A percentile compares a stretch with the other conserved stretches of the same genome.
phyloP scores from a whole-genome alignment of 2,888 invertebrate species.

The Clostera curtula region DNA sequence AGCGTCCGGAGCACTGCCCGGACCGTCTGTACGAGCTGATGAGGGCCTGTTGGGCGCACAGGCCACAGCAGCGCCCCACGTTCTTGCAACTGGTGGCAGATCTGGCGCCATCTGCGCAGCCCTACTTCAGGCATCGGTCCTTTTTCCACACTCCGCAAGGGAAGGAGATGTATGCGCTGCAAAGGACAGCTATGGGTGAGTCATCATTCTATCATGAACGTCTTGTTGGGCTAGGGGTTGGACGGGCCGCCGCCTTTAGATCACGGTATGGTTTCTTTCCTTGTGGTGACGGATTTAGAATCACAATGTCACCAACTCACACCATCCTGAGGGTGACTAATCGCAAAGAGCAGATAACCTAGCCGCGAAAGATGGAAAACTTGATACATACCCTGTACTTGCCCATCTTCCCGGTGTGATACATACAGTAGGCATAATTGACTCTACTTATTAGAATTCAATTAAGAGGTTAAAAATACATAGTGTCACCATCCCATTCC shows the following conservation, averaged over 20 bases:
- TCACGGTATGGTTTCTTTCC: no score
- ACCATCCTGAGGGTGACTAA: no score
- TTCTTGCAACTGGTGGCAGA: conserved; percentile 88
- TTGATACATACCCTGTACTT: no score
- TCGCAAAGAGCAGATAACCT: no score
- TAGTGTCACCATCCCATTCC: no score
- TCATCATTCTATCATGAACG: conserved; percentile 1
- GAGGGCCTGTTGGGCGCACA: conserved; percentile 94
- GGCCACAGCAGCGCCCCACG: conserved; percentile 84
- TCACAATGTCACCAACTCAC: no score
- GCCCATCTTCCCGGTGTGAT: no score
- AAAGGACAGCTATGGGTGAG: conserved; percentile 43
- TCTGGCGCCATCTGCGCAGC: conserved; percentile 79
- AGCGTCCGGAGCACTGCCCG: conserved; percentile 96
- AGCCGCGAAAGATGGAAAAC: no score
- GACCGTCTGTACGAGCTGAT: conserved; percentile 93
- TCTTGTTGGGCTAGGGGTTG: neutral
- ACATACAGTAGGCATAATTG: no score
- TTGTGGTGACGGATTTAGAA: no score
- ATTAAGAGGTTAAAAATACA: no score
- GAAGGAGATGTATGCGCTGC: conserved; percentile 69
- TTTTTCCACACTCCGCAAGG: conserved; percentile 79
- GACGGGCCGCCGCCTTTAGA: neutral
- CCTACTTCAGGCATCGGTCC: conserved; percentile 73
- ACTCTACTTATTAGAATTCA: no score